Evolutionary conservation across 2,113 vertebrate genomes (phyloP).

Genomic region (Macheiramphus alcinus): DNA sequence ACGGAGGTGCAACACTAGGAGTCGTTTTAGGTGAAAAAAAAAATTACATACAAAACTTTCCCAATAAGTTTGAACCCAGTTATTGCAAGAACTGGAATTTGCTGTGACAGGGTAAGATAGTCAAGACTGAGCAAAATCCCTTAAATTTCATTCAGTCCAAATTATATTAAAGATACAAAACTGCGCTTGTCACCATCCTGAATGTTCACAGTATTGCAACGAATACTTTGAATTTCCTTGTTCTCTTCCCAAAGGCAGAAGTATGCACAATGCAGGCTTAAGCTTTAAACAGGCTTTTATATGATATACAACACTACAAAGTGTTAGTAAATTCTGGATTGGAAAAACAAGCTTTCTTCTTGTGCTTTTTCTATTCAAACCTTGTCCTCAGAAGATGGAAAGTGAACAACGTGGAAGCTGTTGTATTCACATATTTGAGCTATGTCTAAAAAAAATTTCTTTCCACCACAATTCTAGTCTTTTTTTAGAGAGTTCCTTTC

Average conservation of each 20-base stretch:
- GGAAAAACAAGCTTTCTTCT: background rate
- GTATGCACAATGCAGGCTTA: fast-evolving
- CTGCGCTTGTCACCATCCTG: too few species aligned
- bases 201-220: background rate
- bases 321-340: background rate
- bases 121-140: background rate
- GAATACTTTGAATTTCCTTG: background rate
- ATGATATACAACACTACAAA: too few species aligned
- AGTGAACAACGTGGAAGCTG: background rate
- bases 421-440: background rate
- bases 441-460: background rate
- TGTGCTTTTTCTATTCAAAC: background rate
- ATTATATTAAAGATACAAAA: background rate
- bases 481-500: background rate
- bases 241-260: background rate
- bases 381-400: background rate
- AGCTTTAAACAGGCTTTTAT: background rate
- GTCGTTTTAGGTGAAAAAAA: background rate
- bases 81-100: background rate
- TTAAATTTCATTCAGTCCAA: background rate
- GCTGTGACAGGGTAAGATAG: background rate
- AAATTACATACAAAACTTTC: background rate
- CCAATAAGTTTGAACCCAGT: background rate
- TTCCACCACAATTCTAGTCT: background rate
- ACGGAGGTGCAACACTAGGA: background rate